phyloP scores from a whole-genome alignment of 2,113 vertebrate species.

The Psilopsiagon aymara region DNA sequence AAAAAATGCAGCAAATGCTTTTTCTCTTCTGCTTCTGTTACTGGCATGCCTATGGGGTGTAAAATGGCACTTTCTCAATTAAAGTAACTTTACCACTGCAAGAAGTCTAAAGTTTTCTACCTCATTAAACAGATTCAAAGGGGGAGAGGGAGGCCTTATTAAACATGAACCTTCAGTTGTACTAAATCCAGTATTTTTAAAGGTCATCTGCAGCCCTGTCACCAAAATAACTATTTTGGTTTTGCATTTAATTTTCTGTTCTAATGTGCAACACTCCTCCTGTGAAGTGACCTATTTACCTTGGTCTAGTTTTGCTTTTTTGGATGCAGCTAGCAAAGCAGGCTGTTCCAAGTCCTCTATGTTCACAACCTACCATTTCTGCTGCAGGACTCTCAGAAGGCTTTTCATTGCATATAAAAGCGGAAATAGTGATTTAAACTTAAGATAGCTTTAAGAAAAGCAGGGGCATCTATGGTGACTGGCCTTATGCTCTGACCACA shows the following conservation, averaged over 20 bases:
- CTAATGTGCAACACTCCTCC: background rate
- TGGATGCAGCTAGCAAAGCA: background rate
- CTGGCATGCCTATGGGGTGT: background rate
- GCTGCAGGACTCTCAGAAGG: background rate
- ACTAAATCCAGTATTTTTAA: constrained; percentile 29
- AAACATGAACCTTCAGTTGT: constrained; percentile 5
- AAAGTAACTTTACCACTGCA: constrained; percentile 11
- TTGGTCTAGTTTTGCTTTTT: background rate
- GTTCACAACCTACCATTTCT: background rate
- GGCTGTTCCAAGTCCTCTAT: background rate
- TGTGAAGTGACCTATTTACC: constrained; percentile 28
- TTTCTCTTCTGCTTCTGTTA: background rate
- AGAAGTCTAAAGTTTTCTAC: background rate
- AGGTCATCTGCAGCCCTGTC: constrained; percentile 8
- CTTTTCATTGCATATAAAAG: background rate
- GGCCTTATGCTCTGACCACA: background rate
- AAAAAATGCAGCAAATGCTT: background rate
- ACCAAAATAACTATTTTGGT: background rate
- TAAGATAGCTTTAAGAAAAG: background rate
- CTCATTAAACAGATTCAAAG: constrained; percentile 37
- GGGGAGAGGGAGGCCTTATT: background rate
- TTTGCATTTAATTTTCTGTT: constrained; percentile 12
- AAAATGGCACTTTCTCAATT: background rate
- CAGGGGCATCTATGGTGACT: background rate
- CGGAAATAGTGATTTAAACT: background rate